Base-by-base conservation (phyloP, 2,113 vertebrate species). In the Myotis yumanensis region DNA sequence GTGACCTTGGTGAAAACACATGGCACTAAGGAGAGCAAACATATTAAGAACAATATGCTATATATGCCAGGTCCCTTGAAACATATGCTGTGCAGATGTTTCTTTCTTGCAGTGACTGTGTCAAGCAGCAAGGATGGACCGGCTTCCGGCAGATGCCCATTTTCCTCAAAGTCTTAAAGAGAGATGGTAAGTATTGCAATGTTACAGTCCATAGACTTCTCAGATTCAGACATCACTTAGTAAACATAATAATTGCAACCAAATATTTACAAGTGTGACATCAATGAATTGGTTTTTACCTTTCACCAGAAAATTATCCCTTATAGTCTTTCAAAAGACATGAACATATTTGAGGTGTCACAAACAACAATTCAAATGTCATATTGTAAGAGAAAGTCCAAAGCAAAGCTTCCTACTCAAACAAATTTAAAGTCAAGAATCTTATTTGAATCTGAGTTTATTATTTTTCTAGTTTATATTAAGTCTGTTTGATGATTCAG, bases 371-470 rank as follows among this genome's bases (percentile, higher is more conserved):
- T 73, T 86, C 73, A 86, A 95, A 97, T 48, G 84, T 46, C 68
- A 86, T 35, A 16, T 25, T 84, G 22, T 37, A 54, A 94, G 5
- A 90, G 30, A 90, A 87, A 94, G 57, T 51, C 37, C 89, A 92
- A 94, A 77, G 20, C 14, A 79, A 93, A 59, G 18, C 18, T 94
- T 79, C 75, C 93, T 52, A 79, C 59, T 95, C 51, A 96, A 95
- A 0, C 76, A 97, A 96, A 94, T 77, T 93, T 86, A 95, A 96
- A 93, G 64, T 95, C 96, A 97, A 91, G 69, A 96, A 95, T 91
- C 96, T 71, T 81, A 80, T 51, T 85, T 90, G 73, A 93, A 92
- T 94, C 52, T 97, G 93, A 91, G 43, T 37, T 72, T 96, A 20
- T 89, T 18, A 85, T 92, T 97, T 80, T 80, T 97, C 54, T 85